Evolutionary conservation across 2,888 invertebrate species (phyloP), one percentile per base, ranked within the genome.

Genomic region (Caenorhabditis sinica): DNA sequence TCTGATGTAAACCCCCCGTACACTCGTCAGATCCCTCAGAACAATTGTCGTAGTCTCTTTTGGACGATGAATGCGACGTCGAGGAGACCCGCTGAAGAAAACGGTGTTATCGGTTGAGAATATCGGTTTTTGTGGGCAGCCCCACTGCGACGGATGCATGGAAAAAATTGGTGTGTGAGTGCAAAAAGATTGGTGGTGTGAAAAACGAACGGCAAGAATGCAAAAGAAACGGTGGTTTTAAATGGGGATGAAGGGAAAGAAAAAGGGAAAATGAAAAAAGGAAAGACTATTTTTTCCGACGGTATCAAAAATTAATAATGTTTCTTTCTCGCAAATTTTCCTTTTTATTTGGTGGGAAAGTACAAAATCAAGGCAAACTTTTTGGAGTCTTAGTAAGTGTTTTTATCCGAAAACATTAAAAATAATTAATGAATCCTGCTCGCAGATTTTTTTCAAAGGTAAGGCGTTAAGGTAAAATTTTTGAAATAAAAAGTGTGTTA

Each of bases 41-140:
- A 23, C 23, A 33, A n/a, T 53, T 20, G 28, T 65, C 53, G 51
- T 28, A n/a, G 0, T 68, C 61, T 36, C 61, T 69, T 20, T 45
- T 61, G 49, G 76, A 66, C 66, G 77, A 65, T 69, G 60, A 60
- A 25, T 71, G 60, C 53, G 69, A 56, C 71, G 69, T 49, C 17
- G 65, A 80, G n/a, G 63, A 72, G 58, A 80, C 80, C 17, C 69
- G 23, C 77, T 77, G 77, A 61, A 77, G 25, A 51, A 23, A 43
- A 43, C 36, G 15, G 2, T 45, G 33, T 43, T 15, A 65, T 6
- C 13, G 6, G 40, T 40, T 15, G 23, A 36, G 17, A 25, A 43
- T 53, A 45, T 58, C 30, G 49, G 60, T 60, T 23, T n/a, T 6
- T 30, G 58, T 20, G 6, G 33, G 30, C n/a, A 69, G 36, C 51